These are phyloP conservation scores for Stenurella melanura DNA, from an alignment of 2,888 invertebrate species.

Conservation along the genomic window DNA sequence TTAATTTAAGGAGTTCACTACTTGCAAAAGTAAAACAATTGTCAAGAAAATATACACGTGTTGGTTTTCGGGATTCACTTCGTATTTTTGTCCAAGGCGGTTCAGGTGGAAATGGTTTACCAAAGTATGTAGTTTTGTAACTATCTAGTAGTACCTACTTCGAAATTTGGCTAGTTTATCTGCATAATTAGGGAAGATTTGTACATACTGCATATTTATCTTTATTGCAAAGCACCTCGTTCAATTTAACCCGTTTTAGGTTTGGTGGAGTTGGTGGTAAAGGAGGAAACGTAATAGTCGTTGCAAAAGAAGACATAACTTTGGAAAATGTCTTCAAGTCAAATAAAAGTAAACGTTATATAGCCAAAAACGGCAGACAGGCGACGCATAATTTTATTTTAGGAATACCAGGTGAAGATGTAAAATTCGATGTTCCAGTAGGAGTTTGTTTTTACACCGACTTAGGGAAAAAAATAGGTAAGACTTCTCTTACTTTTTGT, in stretches of 20 bases:
- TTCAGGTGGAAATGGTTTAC: slow-evolving; percentile 84
- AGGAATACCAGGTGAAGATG: slow-evolving; percentile 84
- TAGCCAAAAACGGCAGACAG: slow-evolving; percentile 83
- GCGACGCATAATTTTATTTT: slow-evolving; percentile 84
- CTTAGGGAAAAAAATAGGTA: slow-evolving; percentile 79
- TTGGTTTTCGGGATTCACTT: slow-evolving; percentile 86
- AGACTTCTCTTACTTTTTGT: slow-evolving; percentile 42
- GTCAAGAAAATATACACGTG: slow-evolving; percentile 74
- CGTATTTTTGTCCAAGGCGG: slow-evolving; percentile 89
- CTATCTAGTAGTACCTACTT: no score
- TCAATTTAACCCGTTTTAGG: slow-evolving; percentile 74
- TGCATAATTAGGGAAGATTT: slow-evolving; percentile 10
- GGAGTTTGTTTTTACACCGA: slow-evolving; percentile 87
- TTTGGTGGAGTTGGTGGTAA: slow-evolving; percentile 94
- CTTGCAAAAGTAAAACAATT: slow-evolving; percentile 73
- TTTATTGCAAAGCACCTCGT: not conserved
- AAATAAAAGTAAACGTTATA: slow-evolving; percentile 77
- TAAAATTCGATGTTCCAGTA: slow-evolving; percentile 84
- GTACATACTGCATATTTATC: not conserved
- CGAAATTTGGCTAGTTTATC: not conserved
- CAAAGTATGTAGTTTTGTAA: slow-evolving; percentile 71
- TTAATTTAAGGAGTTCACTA: slow-evolving; percentile 60
- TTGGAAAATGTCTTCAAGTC: slow-evolving; percentile 75
- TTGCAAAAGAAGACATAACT: slow-evolving; percentile 79
- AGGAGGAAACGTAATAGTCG: slow-evolving; percentile 89